Conservation (phyloP, 2,888 invertebrate species). For the Hemaris fuciformis region DNA sequence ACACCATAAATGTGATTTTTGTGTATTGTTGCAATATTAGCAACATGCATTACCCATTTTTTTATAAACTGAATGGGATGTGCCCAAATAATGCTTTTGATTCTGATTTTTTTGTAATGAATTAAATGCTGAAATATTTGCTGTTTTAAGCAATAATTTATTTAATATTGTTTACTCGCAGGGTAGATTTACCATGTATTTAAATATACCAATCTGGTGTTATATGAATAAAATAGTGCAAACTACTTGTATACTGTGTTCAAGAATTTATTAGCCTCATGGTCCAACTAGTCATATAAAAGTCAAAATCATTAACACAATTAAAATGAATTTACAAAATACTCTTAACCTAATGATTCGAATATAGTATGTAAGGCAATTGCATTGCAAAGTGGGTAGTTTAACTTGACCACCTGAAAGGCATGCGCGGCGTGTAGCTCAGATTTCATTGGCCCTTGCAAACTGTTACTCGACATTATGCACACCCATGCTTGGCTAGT, state of each 20-base stretch:
- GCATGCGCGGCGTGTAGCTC: not conserved
- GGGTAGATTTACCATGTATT: slow-evolving; percentile 6
- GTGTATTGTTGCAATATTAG: no score
- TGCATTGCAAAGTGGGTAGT: not conserved
- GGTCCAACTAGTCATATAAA: not conserved
- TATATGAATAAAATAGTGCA: slow-evolving; percentile 5
- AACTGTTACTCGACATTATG: not conserved
- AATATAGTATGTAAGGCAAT: not conserved
- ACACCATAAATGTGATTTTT: no score
- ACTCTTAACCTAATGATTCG: not conserved
- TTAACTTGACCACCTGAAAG: slow-evolving; percentile 1
- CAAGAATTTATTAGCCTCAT: not conserved
- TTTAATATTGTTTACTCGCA: slow-evolving; percentile 1
- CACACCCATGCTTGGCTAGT: not conserved
- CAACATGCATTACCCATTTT: no score
- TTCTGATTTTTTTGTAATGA: not conserved
- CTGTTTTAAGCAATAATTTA: not conserved
- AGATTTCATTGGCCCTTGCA: not conserved
- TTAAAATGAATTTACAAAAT: not conserved
- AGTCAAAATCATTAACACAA: not conserved
- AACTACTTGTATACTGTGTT: not conserved
- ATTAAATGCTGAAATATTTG: not conserved
- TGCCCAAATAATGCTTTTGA: not conserved
- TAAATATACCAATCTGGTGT: not conserved
- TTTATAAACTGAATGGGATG: no score